Percentiles rank a stretch among this genome's conserved stretches.
These are phyloP conservation scores for Pocillopora damicornis DNA, from an alignment of 64 coral and sea anemone genomes.

Conservation along the genomic window DNA sequence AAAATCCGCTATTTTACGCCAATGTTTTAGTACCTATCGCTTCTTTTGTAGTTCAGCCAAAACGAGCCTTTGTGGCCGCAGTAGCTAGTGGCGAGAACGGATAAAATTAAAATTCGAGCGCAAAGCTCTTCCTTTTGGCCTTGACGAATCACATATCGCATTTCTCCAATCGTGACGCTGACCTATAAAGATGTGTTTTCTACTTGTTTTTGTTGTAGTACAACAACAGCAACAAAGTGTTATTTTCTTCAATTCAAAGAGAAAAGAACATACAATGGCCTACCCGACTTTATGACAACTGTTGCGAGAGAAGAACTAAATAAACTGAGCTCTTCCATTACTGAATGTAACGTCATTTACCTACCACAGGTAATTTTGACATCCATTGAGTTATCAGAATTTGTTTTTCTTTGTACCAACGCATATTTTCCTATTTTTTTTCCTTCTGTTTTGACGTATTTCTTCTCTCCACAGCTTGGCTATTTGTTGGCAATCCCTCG, in stretches of 20 bases:
- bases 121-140: no score
- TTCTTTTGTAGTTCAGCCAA: neutral
- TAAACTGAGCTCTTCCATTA: constrained; percentile 82
- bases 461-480: constrained; percentile 54
- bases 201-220: no score
- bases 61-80: no score
- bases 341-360: constrained; percentile 97
- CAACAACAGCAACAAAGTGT: neutral
- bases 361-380: constrained; percentile 79
- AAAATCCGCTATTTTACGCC: neutral
- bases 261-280: constrained; percentile 95
- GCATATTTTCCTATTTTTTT: neutral
- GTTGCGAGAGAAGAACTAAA: constrained; percentile 93
- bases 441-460: neutral
- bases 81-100: no score
- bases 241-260: constrained; percentile 29
- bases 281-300: constrained; percentile 99
- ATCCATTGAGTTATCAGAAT: no score
- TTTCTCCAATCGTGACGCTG: no score
- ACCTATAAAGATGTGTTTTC: neutral
- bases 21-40: neutral
- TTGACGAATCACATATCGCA: no score
- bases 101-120: no score
- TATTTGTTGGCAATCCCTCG: constrained; percentile 90
- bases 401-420: neutral